These are phyloP conservation scores for Hypotaenidia okinawae DNA, from an alignment of 2,797 vertebrate genomes.

Conservation along the genomic window DNA sequence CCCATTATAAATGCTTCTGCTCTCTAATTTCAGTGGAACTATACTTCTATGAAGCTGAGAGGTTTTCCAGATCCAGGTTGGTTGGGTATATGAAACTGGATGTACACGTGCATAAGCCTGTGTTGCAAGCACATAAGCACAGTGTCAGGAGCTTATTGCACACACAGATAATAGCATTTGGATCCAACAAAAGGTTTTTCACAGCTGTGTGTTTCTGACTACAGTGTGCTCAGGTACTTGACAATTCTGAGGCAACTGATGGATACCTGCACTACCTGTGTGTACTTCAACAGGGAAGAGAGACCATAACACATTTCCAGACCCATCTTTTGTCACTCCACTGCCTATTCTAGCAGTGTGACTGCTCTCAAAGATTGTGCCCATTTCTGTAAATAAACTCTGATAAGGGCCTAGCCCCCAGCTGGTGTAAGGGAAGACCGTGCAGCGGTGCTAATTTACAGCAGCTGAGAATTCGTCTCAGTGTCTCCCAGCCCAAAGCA, in stretches of 20 bases:
- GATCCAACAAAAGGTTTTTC: not conserved
- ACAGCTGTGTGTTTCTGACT: not conserved
- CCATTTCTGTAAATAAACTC: conserved; percentile 49
- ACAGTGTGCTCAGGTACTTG: not conserved
- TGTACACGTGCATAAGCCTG: accelerated
- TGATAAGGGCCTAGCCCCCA: conserved; percentile 2
- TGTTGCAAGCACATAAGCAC: not conserved
- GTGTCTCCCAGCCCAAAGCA: conserved; percentile 17
- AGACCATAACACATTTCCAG: not conserved
- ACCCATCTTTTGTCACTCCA: not conserved
- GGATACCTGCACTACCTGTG: not conserved
- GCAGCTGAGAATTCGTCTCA: conserved; percentile 49
- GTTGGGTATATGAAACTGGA: not conserved
- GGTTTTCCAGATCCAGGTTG: not conserved
- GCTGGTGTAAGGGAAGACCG: conserved; percentile 40
- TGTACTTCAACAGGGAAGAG: not conserved
- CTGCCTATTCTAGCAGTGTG: not conserved
- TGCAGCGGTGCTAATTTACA: conserved; percentile 52
- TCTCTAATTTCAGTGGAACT: not conserved
- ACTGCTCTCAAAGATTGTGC: not conserved
- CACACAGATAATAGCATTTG: not conserved
- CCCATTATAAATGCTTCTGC: not conserved
- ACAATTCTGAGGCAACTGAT: accelerated
- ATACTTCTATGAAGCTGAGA: not conserved
- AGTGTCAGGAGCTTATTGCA: not conserved